Conservation (phyloP, 2,113 vertebrate genomes). For the Stegostoma tigrinum region DNA sequence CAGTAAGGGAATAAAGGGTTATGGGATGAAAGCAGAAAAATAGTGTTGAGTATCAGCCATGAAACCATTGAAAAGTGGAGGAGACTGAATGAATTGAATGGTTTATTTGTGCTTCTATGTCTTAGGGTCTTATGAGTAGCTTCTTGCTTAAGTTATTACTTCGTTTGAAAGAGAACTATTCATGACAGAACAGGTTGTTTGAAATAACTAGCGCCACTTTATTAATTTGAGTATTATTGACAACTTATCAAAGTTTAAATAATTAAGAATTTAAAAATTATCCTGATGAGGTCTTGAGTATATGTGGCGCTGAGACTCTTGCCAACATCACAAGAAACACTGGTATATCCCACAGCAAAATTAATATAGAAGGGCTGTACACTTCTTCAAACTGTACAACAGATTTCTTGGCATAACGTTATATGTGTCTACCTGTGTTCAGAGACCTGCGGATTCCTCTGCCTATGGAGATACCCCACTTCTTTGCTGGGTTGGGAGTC, state of each 20-base stretch:
- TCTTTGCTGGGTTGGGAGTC: neutral
- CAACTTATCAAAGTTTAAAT: neutral
- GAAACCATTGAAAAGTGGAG: too few relatives aligned
- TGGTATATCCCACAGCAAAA: neutral
- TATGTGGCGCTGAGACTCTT: neutral
- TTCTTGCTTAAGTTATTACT: neutral
- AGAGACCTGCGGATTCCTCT: neutral
- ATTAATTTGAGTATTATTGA: neutral
- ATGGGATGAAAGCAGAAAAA: too few relatives aligned
- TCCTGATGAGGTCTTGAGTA: neutral
- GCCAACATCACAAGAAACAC: neutral
- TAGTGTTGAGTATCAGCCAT: too few relatives aligned
- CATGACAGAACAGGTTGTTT: neutral
- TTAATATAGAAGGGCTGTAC: neutral
- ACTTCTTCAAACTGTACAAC: neutral
- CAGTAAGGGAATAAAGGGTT: too few relatives aligned
- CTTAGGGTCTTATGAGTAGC: too few relatives aligned
- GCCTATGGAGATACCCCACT: neutral
- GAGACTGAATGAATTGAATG: too few relatives aligned
- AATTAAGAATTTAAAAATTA: neutral
- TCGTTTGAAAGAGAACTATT: neutral
- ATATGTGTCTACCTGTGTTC: neutral
- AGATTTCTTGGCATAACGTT: neutral
- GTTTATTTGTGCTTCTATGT: too few relatives aligned
- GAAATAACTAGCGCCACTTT: neutral